Evolutionary conservation across 2,888 invertebrate genomes (phyloP).

Genomic region (Nomada lathburiana): DNA sequence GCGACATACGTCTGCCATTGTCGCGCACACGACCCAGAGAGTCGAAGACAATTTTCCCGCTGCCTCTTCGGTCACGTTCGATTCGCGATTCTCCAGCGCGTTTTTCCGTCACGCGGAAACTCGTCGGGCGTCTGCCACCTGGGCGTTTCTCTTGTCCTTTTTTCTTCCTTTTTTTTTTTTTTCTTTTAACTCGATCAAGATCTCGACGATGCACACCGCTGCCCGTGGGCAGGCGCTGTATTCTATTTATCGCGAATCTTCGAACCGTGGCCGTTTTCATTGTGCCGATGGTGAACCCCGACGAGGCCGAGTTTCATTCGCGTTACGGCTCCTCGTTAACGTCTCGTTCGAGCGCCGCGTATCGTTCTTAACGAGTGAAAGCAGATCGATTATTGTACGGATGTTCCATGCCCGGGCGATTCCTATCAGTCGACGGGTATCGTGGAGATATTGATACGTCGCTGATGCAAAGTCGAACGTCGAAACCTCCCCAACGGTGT

Average conservation of each 20-base stretch:
- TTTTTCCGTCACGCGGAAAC: slow-evolving; percentile 2
- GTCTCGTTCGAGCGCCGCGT: slow-evolving; percentile 5
- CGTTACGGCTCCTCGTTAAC: neutral
- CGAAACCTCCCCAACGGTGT: too few species aligned
- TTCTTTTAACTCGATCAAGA: neutral
- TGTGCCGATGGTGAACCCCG: neutral
- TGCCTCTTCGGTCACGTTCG: neutral
- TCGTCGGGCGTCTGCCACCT: neutral
- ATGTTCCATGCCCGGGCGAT: neutral
- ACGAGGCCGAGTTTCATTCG: neutral
- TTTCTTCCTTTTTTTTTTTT: neutral
- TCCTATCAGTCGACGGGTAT: neutral
- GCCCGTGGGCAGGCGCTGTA: neutral
- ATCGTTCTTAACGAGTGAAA: slow-evolving; percentile 5
- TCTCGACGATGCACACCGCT: slow-evolving; percentile 10
- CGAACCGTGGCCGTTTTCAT: slow-evolving; percentile 16
- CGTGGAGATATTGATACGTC: neutral
- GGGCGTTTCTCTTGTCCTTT: neutral
- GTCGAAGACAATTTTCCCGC: slow-evolving; percentile 15
- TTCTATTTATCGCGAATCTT: slow-evolving; percentile 23
- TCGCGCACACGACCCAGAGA: slow-evolving; percentile 21
- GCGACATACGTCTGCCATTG: slow-evolving; percentile 66
- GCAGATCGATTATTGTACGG: slow-evolving; percentile 3
- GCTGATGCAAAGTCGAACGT: neutral
- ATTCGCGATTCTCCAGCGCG: slow-evolving; percentile 7